Percentiles rank a stretch among this genome's conserved stretches.
Evolutionary conservation across 2,113 vertebrate species (phyloP).

Genomic region (Chionis minor): DNA sequence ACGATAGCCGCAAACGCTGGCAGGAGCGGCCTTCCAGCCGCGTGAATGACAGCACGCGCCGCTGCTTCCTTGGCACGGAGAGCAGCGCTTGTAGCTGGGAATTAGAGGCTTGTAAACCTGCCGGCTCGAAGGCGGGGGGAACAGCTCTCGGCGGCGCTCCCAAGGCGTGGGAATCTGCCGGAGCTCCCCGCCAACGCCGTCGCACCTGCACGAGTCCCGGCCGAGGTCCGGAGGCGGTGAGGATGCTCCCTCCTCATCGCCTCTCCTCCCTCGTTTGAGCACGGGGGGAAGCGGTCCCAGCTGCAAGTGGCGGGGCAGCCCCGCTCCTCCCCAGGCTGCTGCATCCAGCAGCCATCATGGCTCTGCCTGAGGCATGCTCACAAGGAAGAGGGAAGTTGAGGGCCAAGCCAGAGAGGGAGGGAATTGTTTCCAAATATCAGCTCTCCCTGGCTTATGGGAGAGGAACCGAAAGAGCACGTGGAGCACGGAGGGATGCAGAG

Average conservation of each 20-base stretch:
- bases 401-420: not conserved
- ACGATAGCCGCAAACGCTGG: slow-evolving; percentile 67
- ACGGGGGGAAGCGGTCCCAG: not conserved
- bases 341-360: not conserved
- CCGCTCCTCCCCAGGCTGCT: not conserved
- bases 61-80: slow-evolving; percentile 73
- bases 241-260: not conserved
- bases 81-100: slow-evolving; percentile 62
- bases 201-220: not conserved
- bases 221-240: not conserved
- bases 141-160: not conserved
- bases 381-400: not conserved
- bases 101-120: slow-evolving; percentile 69
- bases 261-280: not conserved
- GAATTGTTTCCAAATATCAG: not conserved
- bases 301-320: not conserved
- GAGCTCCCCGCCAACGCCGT: not conserved
- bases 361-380: not conserved
- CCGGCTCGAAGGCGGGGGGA: not conserved
- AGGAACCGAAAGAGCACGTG: not conserved
- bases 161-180: not conserved
- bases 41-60: slow-evolving; percentile 70
- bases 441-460: not conserved
- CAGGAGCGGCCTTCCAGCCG: slow-evolving; percentile 69
- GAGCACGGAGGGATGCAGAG: fast-evolving